A percentile compares a stretch with the other conserved stretches of the same genome.
Evolutionary conservation across 2,888 invertebrate genomes (phyloP).

Genomic region (Polydrusus tereticollis): DNA sequence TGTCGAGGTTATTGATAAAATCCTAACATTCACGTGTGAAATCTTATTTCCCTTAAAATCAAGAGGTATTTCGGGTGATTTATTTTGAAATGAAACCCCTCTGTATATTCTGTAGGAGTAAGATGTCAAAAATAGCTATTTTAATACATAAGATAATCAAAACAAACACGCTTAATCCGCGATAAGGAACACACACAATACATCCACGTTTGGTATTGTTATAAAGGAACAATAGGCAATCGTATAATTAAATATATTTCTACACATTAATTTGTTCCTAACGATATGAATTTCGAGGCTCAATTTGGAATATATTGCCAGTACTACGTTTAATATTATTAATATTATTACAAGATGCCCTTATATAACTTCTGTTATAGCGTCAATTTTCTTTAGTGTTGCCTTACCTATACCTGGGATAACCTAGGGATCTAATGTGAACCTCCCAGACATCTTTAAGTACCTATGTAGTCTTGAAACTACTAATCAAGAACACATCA

Average conservation of each 20-base stretch:
- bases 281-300: background rate
- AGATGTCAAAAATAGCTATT: background rate
- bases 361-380: background rate
- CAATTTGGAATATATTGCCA: background rate
- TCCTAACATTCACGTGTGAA: no score
- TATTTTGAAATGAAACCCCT: no score
- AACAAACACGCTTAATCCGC: constrained; percentile 5
- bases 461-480: no score
- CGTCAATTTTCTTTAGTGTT: no score
- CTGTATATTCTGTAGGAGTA: no score
- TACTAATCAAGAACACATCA: no score
- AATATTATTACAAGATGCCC: background rate
- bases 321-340: background rate
- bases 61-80: no score
- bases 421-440: no score
- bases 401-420: no score
- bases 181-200: constrained; percentile 10
- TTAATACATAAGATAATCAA: constrained; percentile 4
- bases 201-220: background rate
- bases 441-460: no score
- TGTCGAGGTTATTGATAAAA: no score
- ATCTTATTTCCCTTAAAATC: no score
- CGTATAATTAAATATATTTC: background rate
- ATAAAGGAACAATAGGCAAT: constrained; percentile 8
- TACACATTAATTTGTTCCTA: background rate